Base-by-base conservation (phyloP, 2,113 vertebrate genomes). In the Equus przewalskii region DNA sequence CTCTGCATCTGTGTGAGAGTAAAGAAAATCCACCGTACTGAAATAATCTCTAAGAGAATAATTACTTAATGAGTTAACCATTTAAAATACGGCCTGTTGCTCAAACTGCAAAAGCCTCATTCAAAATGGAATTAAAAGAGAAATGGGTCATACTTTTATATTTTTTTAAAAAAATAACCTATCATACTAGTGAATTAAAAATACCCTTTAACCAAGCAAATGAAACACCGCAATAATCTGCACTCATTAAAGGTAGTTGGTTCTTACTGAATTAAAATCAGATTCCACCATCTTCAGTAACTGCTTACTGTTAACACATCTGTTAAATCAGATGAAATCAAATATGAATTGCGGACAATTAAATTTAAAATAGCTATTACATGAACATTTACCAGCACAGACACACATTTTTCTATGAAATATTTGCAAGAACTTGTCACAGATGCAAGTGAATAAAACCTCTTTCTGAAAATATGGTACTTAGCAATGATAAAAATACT, bases 401-500 rank as follows among this genome's bases (percentile, higher is more conserved):
- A 69, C 13, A 30, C 33, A 73, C 9, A 62, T 33, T 93, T 89
- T 88, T 88, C 82, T 65, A 93, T 18, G 69, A 96, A 97, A 79
- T 72, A 94, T 58, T 18, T 93, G 19, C 18, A 95, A 93, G 56
- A 88, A 86, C 26, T 56, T 72, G 75, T 79, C 87, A 87, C 46
- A 94, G 46, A 90, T 84, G 24, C 60, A n/a, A 75, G 65, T 65
- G 54, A 97, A 89, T 83, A 92, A 91, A 94, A 82, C 72, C 87
- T 84, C 15, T 62, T 56, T 56, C 92, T 96, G 62, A 96, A 97
- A 93, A 73, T 79, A 81, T 12, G 70, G 51, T 62, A 78, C 81
- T 89, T 54, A 69, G 76, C 46, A 94, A 70, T 86, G 41, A 96
- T 89, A 79, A 96, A 97, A 97, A 96, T 76, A 82, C 22, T 82